Percentiles rank a stretch among this genome's conserved stretches.
phyloP scores from a whole-genome alignment of 2,888 invertebrate species.

The Flexamia atlantica region DNA sequence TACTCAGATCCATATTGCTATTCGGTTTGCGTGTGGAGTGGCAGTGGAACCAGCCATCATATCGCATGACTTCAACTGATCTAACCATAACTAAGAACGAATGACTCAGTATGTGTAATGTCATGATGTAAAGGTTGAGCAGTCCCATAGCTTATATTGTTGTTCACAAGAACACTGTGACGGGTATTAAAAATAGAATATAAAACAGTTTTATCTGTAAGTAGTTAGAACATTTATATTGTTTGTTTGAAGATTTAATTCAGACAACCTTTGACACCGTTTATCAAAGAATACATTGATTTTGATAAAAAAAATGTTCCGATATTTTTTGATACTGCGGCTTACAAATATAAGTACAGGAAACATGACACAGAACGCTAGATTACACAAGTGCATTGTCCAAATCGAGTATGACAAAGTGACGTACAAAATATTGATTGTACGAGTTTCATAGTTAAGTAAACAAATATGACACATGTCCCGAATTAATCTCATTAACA shows the following conservation, averaged over 20 bases:
- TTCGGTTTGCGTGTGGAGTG: background rate
- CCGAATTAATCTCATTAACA: background rate
- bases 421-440: conserved; percentile 48
- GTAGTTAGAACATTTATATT: conserved; percentile 52
- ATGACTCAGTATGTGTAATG: background rate
- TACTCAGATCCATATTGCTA: conserved; percentile 21
- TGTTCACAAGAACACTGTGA: conserved; percentile 56
- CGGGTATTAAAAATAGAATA: conserved; percentile 53
- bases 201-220: conserved; percentile 50
- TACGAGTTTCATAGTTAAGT: conserved; percentile 26
- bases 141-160: conserved; percentile 63
- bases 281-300: conserved; percentile 47
- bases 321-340: conserved; percentile 12
- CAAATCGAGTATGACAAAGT: background rate
- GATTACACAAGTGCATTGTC: conserved; percentile 46
- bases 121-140: conserved; percentile 55
- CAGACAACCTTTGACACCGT: conserved; percentile 35
- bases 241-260: conserved; percentile 42
- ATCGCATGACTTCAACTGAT: background rate
- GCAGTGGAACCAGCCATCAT: conserved; percentile 5
- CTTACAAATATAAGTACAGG: conserved; percentile 51
- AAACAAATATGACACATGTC: conserved; percentile 41
- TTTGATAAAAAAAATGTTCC: conserved; percentile 45
- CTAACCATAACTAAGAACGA: conserved; percentile 22
- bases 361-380: conserved; percentile 45